phyloP scores from a whole-genome alignment of 2,888 invertebrate genomes.

The Himalopsyche kuldschensis region DNA sequence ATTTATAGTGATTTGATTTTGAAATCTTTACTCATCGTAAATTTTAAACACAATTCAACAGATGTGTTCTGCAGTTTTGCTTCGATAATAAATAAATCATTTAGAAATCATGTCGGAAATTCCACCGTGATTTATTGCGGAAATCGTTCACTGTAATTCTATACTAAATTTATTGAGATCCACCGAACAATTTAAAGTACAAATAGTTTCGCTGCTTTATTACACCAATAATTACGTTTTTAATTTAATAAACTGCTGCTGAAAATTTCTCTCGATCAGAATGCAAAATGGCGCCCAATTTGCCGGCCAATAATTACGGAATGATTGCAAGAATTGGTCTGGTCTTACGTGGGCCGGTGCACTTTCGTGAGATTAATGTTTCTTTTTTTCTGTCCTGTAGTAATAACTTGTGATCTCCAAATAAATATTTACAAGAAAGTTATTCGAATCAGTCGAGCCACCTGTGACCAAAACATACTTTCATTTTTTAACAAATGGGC shows the following conservation, averaged over 20 bases:
- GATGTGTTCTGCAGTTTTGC: too few relatives aligned
- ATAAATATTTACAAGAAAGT: neutral
- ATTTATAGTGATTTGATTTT: too few relatives aligned
- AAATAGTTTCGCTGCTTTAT: neutral
- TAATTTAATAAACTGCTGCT: neutral
- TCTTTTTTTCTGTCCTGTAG: neutral
- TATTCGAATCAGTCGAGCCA: neutral
- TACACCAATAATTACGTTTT: neutral
- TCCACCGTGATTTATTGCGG: too few relatives aligned
- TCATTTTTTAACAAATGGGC: neutral
- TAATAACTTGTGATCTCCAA: neutral
- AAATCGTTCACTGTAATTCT: too few relatives aligned
- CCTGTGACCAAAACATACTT: neutral
- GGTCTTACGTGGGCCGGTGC: neutral
- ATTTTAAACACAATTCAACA: too few relatives aligned
- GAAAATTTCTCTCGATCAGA: neutral
- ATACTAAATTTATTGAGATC: too few relatives aligned
- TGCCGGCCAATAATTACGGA: neutral
- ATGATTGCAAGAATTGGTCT: neutral
- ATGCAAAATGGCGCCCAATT: neutral
- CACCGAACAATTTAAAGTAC: neutral
- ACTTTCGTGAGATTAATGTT: neutral
- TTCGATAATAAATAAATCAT: too few relatives aligned
- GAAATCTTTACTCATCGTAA: too few relatives aligned
- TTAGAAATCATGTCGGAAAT: too few relatives aligned